A percentile compares a stretch with the other conserved stretches of the same genome.
Conservation (phyloP, 2,113 vertebrate species). For the Tylochromis polylepis region DNA sequence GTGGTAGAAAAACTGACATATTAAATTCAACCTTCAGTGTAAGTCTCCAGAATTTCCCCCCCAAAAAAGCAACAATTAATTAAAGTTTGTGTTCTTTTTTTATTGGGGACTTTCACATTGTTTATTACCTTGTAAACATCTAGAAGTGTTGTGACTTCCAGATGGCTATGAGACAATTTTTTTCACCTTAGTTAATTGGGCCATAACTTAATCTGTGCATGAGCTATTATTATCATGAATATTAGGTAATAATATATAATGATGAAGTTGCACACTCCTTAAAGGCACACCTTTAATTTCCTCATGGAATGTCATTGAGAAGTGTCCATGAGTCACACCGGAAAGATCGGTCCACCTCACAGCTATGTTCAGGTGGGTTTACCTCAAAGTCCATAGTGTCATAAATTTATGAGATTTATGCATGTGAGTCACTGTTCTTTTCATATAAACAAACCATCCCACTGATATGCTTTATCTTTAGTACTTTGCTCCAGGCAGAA, state of each 20-base stretch:
- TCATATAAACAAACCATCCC: not conserved
- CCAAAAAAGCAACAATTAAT: not conserved
- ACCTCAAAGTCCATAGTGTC: not conserved
- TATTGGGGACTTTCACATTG: not conserved
- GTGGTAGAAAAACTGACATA: not conserved
- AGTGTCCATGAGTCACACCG: not conserved
- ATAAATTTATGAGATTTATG: not conserved
- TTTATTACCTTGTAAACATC: not conserved
- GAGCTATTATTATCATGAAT: not conserved
- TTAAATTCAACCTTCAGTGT: not conserved
- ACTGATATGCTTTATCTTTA: constrained; percentile 33
- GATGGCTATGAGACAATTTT: not conserved
- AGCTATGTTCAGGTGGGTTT: not conserved
- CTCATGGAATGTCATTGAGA: not conserved
- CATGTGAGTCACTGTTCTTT: not conserved
- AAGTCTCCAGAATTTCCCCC: not conserved
- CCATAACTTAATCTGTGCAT: not conserved
- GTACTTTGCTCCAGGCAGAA: constrained; percentile 39
- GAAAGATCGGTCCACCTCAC: not conserved
- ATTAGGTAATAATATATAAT: not conserved
- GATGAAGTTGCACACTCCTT: not conserved
- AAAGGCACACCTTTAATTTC: not conserved
- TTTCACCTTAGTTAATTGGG: not conserved
- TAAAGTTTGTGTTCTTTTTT: not conserved
- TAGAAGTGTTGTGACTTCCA: not conserved